These are phyloP conservation scores for Macrotus californicus DNA, from an alignment of 2,113 vertebrate species.

Conservation along the genomic window DNA sequence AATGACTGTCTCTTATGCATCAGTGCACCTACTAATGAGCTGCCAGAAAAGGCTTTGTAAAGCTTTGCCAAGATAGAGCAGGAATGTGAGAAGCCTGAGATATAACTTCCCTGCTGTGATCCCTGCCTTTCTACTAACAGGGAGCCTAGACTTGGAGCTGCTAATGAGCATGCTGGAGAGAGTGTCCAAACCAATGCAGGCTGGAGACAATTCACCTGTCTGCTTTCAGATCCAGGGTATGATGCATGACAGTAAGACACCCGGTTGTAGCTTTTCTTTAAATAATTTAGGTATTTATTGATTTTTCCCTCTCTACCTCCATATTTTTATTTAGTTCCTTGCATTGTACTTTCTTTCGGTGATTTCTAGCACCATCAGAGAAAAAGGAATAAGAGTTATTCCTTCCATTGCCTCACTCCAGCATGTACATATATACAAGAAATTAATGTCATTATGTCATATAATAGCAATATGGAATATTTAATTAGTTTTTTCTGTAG, in stretches of 20 bases:
- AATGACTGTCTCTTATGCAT: conserved; percentile 99
- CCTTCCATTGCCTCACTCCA: conserved; percentile 3
- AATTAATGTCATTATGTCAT: conserved; percentile 46
- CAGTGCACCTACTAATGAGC: conserved; percentile 99
- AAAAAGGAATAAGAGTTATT: conserved; percentile 49
- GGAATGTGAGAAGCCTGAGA: conserved; percentile 97
- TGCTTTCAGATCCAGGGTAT: conserved; percentile 86
- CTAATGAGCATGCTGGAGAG: conserved; percentile 98
- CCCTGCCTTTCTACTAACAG: conserved; percentile 98
- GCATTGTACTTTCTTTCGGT: conserved; percentile 77
- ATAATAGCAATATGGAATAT: conserved; percentile 54
- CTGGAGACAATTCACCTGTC: conserved; percentile 91
- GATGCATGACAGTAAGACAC: conserved; percentile 92
- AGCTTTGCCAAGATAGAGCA: conserved; percentile 93
- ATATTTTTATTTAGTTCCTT: conserved; percentile 73
- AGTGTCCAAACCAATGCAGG: conserved; percentile 83
- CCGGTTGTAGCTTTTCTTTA: conserved; percentile 90
- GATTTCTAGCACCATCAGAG: conserved; percentile 49
- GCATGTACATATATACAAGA: conserved; percentile 28
- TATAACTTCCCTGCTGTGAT: conserved; percentile 99
- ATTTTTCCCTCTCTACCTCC: conserved; percentile 80
- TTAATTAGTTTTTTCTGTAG: conserved; percentile 57
- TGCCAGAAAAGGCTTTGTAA: conserved; percentile 98
- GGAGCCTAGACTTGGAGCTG: conserved; percentile 89
- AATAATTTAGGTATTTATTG: conserved; percentile 98